These are phyloP conservation scores for Corapipo altera DNA, from an alignment of 2,113 vertebrate species.

Conservation along the genomic window DNA sequence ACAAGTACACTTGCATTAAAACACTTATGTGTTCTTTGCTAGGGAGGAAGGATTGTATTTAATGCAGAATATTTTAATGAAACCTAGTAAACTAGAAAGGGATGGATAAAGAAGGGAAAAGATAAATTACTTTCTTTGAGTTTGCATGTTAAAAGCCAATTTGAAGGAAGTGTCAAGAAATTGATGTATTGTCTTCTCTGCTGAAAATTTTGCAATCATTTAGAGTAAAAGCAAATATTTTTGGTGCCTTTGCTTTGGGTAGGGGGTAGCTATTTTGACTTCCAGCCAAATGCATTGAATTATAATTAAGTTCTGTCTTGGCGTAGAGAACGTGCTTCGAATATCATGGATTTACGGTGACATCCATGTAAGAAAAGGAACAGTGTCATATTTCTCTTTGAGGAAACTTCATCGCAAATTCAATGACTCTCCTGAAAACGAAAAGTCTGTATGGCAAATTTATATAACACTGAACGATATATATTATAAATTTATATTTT, in stretches of 20 bases:
- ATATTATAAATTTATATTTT: background rate
- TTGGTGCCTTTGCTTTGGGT: constrained; percentile 7
- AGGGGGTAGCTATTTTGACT: constrained; percentile 16
- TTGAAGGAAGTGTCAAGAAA: constrained; percentile 43
- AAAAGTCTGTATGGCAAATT: background rate
- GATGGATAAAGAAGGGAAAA: background rate
- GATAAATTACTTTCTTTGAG: background rate
- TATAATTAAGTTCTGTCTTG: constrained; percentile 21
- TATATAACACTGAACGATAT: background rate
- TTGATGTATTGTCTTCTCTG: constrained; percentile 28
- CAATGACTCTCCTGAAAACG: background rate
- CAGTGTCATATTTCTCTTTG: background rate
- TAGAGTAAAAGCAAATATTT: constrained; percentile 1
- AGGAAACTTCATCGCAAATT: background rate
- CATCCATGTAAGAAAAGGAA: background rate
- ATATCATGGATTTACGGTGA: background rate
- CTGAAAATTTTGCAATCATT: constrained; percentile 21
- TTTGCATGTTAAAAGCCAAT: constrained; percentile 7
- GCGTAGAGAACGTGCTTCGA: background rate
- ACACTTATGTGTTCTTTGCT: background rate
- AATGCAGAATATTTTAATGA: background rate
- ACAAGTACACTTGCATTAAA: background rate
- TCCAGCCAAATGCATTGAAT: background rate
- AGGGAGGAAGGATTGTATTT: background rate
- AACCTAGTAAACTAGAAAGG: background rate